Evolutionary conservation across 2,888 invertebrate species (phyloP).

Genomic region (Odontocolon sp.): DNA sequence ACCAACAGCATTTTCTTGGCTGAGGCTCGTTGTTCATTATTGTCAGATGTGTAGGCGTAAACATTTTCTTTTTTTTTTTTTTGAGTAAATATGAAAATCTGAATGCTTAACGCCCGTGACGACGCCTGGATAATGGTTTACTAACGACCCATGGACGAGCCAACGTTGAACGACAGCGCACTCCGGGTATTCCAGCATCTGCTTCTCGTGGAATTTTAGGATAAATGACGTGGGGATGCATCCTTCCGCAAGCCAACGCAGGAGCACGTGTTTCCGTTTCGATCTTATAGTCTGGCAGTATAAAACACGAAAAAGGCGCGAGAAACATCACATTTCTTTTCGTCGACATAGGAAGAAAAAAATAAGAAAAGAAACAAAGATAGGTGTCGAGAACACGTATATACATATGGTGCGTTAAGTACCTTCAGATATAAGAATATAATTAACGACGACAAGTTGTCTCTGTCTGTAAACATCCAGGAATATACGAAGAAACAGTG

Average conservation of each 20-base stretch:
- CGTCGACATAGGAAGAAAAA: slow-evolving; percentile 15
- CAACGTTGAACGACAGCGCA: slow-evolving; percentile 59
- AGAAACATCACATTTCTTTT: slow-evolving; percentile 15
- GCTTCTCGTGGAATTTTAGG: slow-evolving; percentile 57
- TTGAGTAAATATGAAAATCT: slow-evolving; percentile 66
- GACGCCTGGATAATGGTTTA: slow-evolving; percentile 72
- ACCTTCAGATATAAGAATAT: slow-evolving; percentile 18
- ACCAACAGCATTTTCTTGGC: slow-evolving; percentile 41
- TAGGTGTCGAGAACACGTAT: slow-evolving; percentile 10
- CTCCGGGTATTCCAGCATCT: slow-evolving; percentile 47
- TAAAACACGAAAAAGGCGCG: not conserved
- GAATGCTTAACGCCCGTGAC: slow-evolving; percentile 70
- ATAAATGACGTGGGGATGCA: slow-evolving; percentile 60
- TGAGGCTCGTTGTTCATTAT: slow-evolving; percentile 28
- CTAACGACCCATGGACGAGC: slow-evolving; percentile 69
- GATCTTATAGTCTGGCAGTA: not conserved
- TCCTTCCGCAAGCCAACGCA: slow-evolving; percentile 59
- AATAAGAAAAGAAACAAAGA: not conserved
- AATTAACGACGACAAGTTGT: slow-evolving; percentile 46
- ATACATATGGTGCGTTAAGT: slow-evolving; percentile 1
- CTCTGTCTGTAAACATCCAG: slow-evolving; percentile 15
- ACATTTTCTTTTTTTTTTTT: slow-evolving; percentile 7
- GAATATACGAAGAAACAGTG: slow-evolving; percentile 5
- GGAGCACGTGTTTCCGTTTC: slow-evolving; percentile 54
- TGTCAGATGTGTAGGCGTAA: not conserved